A percentile compares a stretch with the other conserved stretches of the same genome.
These are phyloP conservation scores for Drosophila sulfurigaster DNA, from an alignment of 1,140 invertebrate species.

Conservation along the genomic window DNA sequence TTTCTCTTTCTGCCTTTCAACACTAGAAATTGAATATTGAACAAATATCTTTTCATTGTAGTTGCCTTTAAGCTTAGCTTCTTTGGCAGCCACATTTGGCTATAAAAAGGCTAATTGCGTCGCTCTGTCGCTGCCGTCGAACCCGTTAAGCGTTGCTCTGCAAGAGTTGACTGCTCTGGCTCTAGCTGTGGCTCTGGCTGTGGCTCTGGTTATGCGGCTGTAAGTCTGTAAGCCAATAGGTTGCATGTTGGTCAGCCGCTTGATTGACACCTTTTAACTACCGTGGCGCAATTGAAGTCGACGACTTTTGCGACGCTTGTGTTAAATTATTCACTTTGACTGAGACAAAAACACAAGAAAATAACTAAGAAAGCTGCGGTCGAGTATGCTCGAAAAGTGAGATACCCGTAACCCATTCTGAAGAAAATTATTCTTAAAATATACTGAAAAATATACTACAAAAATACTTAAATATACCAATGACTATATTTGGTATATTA, in stretches of 20 bases:
- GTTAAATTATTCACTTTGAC: constrained; percentile 47
- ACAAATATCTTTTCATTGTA: no score
- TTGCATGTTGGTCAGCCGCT: constrained; percentile 54
- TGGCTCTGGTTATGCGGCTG: background rate
- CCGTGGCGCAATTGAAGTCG: constrained; percentile 65
- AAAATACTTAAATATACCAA: no score
- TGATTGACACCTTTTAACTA: constrained; percentile 77
- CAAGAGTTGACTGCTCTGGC: no score
- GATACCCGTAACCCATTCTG: no score
- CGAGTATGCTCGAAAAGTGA: no score
- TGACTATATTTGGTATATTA: no score
- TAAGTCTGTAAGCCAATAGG: constrained; percentile 22
- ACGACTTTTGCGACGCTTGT: constrained; percentile 37
- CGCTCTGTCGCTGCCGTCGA: background rate
- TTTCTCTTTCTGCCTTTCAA: no score
- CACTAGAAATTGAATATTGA: no score
- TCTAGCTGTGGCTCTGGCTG: background rate
- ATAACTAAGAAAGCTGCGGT: no score
- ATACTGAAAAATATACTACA: no score
- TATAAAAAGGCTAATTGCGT: background rate
- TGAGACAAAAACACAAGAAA: constrained; percentile 6
- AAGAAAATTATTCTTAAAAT: no score
- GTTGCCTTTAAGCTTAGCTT: background rate
- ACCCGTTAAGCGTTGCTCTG: background rate
- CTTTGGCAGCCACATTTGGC: background rate